Base-by-base conservation (phyloP, 2,888 invertebrate species). In the Glyphotaelius pellucidus region DNA sequence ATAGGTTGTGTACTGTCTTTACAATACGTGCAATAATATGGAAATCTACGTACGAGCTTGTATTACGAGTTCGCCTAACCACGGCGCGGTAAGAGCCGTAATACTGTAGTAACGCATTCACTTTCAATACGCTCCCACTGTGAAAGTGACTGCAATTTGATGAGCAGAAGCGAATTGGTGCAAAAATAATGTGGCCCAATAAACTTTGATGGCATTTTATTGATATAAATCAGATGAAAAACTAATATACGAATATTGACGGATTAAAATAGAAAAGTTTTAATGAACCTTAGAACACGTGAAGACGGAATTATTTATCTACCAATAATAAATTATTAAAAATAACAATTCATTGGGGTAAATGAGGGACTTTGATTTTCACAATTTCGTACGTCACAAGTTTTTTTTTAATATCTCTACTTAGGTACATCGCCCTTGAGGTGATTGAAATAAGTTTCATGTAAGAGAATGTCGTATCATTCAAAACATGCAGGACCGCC, bases 71-170 rank as follows among this genome's bases (percentile, higher is more conserved):
- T 25, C 67, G 67, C 67, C 67, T 67, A 0, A 7, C 67, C 67
- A 25, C 67, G 0, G 67, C 67, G 67, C 67, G 67, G 67, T 67
- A 67, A 67, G 67, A 67, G 25, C 67, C 67, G 67, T 87, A 87
- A 52, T 88, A 35, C 79, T 25, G 85, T 38, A 90, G 79, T 38
- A 90, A 67, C 90, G 91, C 91, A 90, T 91, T 91, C 91, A 91
- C 91, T 91, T 91, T 89, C 91, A 86, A 80, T 90, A 38, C 38
- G 67, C 79, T 52, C n/a, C 35, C 79, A 91, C 90, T 90, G 90
- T 86, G 91, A 91, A 91, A 91, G 91, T 91, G 90, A 90, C 67
- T 90, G 91, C 80, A 80, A 38, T n/a, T 15, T 35, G 90, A 90
- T 85, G 90, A 35, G 90, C 85, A 35, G 31, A 87, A 47, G 30